Evolutionary conservation across 2,888 invertebrate genomes (phyloP), one percentile per base, ranked within the genome.

Genomic region (Microdon myrmicae): DNA sequence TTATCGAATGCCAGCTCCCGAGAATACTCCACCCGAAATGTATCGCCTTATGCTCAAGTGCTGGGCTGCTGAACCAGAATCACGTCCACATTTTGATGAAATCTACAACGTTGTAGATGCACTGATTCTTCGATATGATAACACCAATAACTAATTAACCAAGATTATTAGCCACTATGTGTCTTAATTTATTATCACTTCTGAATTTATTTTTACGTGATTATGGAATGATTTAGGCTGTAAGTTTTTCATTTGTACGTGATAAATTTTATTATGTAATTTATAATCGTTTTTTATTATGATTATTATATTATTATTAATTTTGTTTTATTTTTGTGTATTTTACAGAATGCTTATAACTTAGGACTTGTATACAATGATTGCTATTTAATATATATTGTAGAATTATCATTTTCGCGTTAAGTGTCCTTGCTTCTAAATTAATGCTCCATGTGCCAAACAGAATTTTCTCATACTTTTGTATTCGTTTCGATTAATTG

Each of bases 11-110:
- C 94, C 94, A 35, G 89, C 93, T 1, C 92, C 96, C 0, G 90
- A 92, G 67, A 89, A 89, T 44, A 93, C 93, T 25, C 90, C 94
- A 0, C 91, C 92, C 37, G 90, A 92, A 76, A 90, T 95, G 78
- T 94, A 96, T 80, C 86, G 89, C 54, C 82, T 96, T 59, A 96
- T 96, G 95, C 81, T 92, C 55, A 86, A 90, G 56, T 96, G 96
- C 77, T 96, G 96, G 96, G 92, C 94, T 74, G 94, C 94, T 75
- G 90, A 94, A 74, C 89, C 95, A 2, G 94, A 94, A 68, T 89
- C 90, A 73, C 84, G 96, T 71, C 96, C 95, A 25, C 94, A 94
- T 79, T 96, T 96, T 81, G 89, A 91, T 78, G 92, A 94, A 81
- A 90, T 96, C 71, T 89, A 86, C 76, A 86, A 87, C 19, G 85